phyloP scores from a whole-genome alignment of 2,797 vertebrate species.

The Antennarius maculatus region DNA sequence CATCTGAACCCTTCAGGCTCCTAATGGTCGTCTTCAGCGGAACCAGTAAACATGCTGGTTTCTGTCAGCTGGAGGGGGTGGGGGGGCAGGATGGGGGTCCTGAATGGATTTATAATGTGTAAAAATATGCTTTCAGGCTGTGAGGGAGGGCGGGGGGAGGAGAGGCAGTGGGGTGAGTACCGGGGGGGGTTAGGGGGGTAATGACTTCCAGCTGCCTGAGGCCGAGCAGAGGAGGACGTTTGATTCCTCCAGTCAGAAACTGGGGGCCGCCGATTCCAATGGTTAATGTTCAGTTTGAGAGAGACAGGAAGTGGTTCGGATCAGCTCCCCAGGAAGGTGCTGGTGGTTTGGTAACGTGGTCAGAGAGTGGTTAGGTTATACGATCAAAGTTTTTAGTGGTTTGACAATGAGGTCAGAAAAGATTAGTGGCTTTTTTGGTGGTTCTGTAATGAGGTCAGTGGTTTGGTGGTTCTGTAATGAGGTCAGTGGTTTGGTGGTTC shows the following conservation, averaged over 20 bases:
- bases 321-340: too few relatives aligned
- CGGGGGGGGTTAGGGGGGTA: conserved; percentile 7
- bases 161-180: not conserved
- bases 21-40: not conserved
- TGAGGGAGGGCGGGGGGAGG: not conserved
- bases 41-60: conserved; percentile 16
- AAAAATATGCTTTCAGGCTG: conserved; percentile 40
- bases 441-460: not conserved
- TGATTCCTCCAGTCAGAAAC: conserved; percentile 40
- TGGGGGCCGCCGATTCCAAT: conserved; percentile 10
- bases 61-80: not conserved
- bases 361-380: too few relatives aligned
- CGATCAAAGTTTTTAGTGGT: not conserved
- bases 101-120: conserved; percentile 48
- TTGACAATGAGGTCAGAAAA: not conserved
- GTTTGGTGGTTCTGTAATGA: not conserved
- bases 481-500: conserved; percentile 1
- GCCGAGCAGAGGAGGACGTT: conserved; percentile 29
- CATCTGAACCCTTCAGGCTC: conserved; percentile 14
- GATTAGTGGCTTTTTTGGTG: not conserved
- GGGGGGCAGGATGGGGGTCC: conserved; percentile 14
- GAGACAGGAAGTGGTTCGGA: not conserved
- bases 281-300: not conserved
- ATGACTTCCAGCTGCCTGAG: conserved; percentile 66
- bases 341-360: too few relatives aligned